Evolutionary conservation across 1,140 invertebrate species (phyloP), one percentile per base, ranked within the genome.

Genomic region (Hydropsyche tenuis): DNA sequence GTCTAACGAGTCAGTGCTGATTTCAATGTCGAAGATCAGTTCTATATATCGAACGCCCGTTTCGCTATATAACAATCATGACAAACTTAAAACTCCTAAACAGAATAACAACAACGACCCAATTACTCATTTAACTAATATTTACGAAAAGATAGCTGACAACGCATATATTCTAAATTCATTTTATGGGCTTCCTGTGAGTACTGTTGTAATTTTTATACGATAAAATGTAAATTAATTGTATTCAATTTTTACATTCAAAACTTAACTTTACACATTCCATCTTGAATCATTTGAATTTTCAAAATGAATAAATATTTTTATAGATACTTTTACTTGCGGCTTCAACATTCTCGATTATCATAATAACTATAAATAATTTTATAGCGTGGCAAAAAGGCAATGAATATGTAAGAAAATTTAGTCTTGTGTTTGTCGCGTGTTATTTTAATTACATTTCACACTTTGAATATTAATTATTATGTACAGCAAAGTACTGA

Each of bases 81-180:
- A 60, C 1, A 60, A 60, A 14, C 4, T 23, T 1, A 60, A 60
- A 14, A 22, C 22, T 11, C 9, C 22, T 25, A 25, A 14, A 25
- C 12, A 12, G 0, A 37, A 37, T 37, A 60, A 20, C 11, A 20
- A 20, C 22, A 22, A 60, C 12, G 56, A 60, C 25, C 11, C 56
- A 7, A 65, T 65, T 16, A 65, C 42, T 16, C n/a, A 16, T n/a
- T 43, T 65, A n/a, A 65, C 63, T 7, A 56, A 11, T 11, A 56
- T 60, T 18, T 71, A 56, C 18, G 69, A 71, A 23, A 71, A 71
- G 27, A 71, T 71, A 20, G 69, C 46, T 60, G 69, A 71, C 18
- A 71, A 71, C 30, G 27, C 45, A 22, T 51, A 37, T n/a, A 56
- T 56, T 6, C 60, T 71, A 20, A 56, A 60, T 42, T 56, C 46